Evolutionary conservation across 2,113 vertebrate species (phyloP).

Genomic region (Oncorhynchus gorbuscha): DNA sequence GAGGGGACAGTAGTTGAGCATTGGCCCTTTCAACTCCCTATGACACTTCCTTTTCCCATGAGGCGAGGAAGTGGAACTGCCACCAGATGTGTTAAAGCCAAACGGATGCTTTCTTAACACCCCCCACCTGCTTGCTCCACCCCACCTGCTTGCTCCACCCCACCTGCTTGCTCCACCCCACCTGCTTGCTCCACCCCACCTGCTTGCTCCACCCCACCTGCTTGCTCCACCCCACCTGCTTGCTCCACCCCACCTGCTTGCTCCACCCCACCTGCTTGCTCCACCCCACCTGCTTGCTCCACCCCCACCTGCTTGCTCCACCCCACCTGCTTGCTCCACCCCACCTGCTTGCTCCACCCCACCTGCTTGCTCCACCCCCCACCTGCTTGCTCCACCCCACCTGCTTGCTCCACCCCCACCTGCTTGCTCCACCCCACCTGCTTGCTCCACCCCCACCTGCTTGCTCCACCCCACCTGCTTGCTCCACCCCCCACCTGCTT

Average conservation of each 20-base stretch:
- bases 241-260: constrained; percentile 33
- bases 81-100: constrained; percentile 64
- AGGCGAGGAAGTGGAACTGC: constrained; percentile 53
- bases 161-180: constrained; percentile 41
- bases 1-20: not conserved
- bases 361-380: constrained; percentile 49
- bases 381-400: constrained; percentile 47
- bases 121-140: constrained; percentile 47
- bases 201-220: constrained; percentile 42
- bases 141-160: constrained; percentile 39
- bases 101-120: constrained; percentile 62
- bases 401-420: constrained; percentile 2
- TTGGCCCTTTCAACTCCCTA: constrained; percentile 60
- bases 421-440: constrained; percentile 19
- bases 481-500: constrained; percentile 48
- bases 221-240: constrained; percentile 23
- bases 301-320: constrained; percentile 39
- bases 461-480: constrained; percentile 40
- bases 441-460: constrained; percentile 33
- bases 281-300: constrained; percentile 33
- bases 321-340: constrained; percentile 41
- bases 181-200: constrained; percentile 42
- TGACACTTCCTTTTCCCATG: constrained; percentile 58
- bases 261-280: too few species aligned
- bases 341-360: constrained; percentile 40